Evolutionary conservation across 2,113 vertebrate genomes (phyloP).

Genomic region (Lepus timidus): DNA sequence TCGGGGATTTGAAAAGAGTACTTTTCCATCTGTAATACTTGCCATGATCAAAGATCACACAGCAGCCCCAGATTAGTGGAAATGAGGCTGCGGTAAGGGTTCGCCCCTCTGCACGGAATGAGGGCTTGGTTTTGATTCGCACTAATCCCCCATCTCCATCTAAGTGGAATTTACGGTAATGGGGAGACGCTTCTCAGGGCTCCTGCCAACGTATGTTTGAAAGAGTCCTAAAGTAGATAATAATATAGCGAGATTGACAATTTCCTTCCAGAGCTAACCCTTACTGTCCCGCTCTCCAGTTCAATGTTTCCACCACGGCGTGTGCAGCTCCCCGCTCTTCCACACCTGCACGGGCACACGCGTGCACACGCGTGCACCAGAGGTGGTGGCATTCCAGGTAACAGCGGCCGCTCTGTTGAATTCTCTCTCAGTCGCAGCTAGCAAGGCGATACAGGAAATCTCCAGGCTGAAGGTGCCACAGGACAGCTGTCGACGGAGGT

Average conservation of each 20-base stretch:
- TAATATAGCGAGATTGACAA: conserved; percentile 71
- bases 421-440: neutral
- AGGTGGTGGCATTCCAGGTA: neutral
- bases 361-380: neutral
- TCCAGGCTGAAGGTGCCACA: no score
- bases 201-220: conserved; percentile 69
- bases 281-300: conserved; percentile 45
- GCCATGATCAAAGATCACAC: conserved; percentile 85
- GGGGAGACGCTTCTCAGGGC: conserved; percentile 76
- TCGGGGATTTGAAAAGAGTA: conserved; percentile 86
- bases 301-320: neutral
- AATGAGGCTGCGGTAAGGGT: conserved; percentile 73
- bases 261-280: conserved; percentile 75
- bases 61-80: conserved; percentile 84
- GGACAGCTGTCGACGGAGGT: neutral
- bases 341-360: neutral
- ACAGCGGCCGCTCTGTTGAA: neutral
- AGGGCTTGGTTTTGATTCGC: conserved; percentile 63
- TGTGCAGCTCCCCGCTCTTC: conserved; percentile 8
- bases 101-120: conserved; percentile 63
- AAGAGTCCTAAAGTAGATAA: conserved; percentile 80
- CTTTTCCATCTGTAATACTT: conserved; percentile 85
- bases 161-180: conserved; percentile 79
- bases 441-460: neutral
- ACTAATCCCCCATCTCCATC: conserved; percentile 73